Base-by-base conservation (phyloP, 2,797 vertebrate genomes). In the Scomberomorus guttatus region DNA sequence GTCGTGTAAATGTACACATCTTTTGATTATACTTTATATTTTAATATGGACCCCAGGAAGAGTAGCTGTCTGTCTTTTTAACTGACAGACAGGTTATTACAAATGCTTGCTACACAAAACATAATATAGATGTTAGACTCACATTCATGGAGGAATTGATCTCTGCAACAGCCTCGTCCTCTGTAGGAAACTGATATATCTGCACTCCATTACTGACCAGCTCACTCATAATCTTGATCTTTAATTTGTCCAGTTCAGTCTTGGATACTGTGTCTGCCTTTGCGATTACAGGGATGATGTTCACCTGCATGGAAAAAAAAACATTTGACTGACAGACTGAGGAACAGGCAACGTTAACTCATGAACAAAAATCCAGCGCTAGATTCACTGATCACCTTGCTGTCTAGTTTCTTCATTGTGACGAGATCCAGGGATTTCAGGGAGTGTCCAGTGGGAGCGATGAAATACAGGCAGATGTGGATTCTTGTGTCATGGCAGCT, bases 141-240 rank as follows among this genome's bases (percentile, higher is more conserved):
- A 99, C 98, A 12, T 99, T 99, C 97, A 99, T 98, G 83, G 97
- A 97, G 0, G 97, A 96, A 72, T 99, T 99, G 87, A 99, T 98
- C 93, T 99, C 98, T 0, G 98, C 95, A 0, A 99, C 95, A 0
- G 97, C 97, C 80, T 98, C 98, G 0, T 99, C 98, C 0, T 99
- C 98, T 0, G 97, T 99, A 52, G 98, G 98, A 87, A 99, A 99
- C 95, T 99, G 98, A 80, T 99, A 99, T 83, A 99, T 97, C 94
- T 99, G 98, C 72, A 99, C 97, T 0, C 98, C 98, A 0, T 99
- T 99, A 91, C 97, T 99, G 86, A 99, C 97, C 92, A 99, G 94
- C 92, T 99, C 98, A 0, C 97, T 98, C 98, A 99, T 99, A 25
- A 99, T 97, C 94, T 98, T 99, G 73, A 98, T 98, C 94, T 99